Evolutionary conservation across 2,797 vertebrate genomes (phyloP), one percentile per base, ranked within the genome.

Genomic region (Myripristis jacobus): DNA sequence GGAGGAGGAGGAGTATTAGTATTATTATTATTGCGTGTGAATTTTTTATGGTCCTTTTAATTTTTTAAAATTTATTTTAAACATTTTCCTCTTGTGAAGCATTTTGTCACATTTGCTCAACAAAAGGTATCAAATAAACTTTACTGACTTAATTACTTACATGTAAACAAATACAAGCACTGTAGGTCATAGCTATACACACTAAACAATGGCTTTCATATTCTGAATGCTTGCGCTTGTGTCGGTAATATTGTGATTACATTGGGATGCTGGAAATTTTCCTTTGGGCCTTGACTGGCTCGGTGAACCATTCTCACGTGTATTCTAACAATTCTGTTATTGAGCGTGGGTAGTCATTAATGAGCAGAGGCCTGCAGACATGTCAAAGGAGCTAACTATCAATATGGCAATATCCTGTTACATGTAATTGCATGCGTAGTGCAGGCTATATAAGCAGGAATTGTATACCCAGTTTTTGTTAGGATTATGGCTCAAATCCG

Each of bases 211-310:
- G 73, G 47, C 71, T 75, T 82, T 76, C 67, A 80, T 70, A 71
- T 59, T 31, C n/a, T n/a, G n/a, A n/a, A n/a, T n/a, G 67, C 81
- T 61, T 67, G 73, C 87, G 89, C 79, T 81, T 87, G 84, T 82
- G 80, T 78, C 58, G 75, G 72, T 84, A 79, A 84, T 88, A 83
- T 83, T 89, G 66, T 88, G 91, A 90, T 90, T 88, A 88, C 84
- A 87, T 66, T 57, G 29, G 84, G 75, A 80, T 63, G 65, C 25
- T 84, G 77, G 78, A 78, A 82, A 80, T 85, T 84, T 88, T n/a
- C n/a, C n/a, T n/a, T n/a, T n/a, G n/a, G n/a, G n/a, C n/a, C n/a
- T n/a, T n/a, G n/a, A n/a, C n/a, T n/a, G n/a, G n/a, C 74, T 86
- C 50, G 57, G 68, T 68, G 53, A 74, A 82, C 56, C 41, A 56